Conservation (phyloP, 2,113 vertebrate species). For the Thermophis baileyi region DNA sequence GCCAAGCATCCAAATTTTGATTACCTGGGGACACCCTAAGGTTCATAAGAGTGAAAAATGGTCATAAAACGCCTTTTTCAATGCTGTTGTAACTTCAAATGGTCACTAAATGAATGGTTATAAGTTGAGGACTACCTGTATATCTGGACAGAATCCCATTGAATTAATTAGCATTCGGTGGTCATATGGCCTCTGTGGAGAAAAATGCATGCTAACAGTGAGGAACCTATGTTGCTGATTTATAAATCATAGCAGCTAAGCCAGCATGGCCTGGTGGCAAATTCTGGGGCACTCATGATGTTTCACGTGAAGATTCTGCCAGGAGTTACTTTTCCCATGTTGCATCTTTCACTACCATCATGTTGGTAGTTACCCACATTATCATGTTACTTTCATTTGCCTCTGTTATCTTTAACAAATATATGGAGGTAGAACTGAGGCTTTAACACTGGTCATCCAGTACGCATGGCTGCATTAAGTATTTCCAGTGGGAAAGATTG, state of each 20-base stretch:
- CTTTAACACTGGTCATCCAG: not conserved
- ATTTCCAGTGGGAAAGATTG: conserved; percentile 29
- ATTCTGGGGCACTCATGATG: not conserved
- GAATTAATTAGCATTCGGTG: not conserved
- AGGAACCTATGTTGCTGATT: not conserved
- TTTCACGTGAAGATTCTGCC: not conserved
- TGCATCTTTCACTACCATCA: not conserved
- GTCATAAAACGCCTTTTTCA: not conserved
- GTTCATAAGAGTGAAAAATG: not conserved
- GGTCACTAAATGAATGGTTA: not conserved
- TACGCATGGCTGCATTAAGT: not conserved
- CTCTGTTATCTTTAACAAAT: not conserved
- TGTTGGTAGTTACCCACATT: not conserved
- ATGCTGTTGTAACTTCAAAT: not conserved
- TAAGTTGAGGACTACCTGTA: not conserved
- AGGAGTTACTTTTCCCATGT: not conserved
- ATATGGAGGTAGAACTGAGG: not conserved
- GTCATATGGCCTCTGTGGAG: not conserved
- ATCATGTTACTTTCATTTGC: not conserved
- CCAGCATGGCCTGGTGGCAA: not conserved
- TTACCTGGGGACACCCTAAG: not conserved
- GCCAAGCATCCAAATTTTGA: not conserved
- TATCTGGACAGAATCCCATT: not conserved
- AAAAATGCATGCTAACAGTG: not conserved
- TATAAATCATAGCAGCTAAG: not conserved